These are phyloP conservation scores for Rostratula benghalensis DNA, from an alignment of 2,113 vertebrate genomes.

Conservation along the genomic window DNA sequence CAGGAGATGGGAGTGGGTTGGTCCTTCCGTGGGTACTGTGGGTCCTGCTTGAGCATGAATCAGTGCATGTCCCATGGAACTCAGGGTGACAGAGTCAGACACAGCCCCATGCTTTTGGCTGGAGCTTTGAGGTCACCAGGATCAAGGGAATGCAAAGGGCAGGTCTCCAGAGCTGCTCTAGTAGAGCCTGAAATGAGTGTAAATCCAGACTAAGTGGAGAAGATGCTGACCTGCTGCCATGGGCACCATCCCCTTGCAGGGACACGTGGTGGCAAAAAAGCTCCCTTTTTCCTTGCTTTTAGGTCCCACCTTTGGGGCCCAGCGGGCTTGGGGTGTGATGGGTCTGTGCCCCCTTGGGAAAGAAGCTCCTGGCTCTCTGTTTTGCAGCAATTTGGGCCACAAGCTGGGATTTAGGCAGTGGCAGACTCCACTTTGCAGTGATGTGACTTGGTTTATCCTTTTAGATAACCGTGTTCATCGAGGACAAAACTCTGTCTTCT, in stretches of 20 bases:
- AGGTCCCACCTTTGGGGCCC: no score
- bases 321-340: no score
- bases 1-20: not conserved
- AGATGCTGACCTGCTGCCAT: not conserved
- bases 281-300: not conserved
- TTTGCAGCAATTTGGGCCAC: not conserved
- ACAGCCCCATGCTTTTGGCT: not conserved
- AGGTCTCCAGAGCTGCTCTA: not conserved
- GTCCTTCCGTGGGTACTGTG: accelerated
- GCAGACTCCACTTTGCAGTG: accelerated
- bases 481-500: not conserved
- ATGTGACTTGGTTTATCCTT: no score
- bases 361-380: not conserved
- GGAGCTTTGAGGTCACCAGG: not conserved
- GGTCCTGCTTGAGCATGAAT: not conserved
- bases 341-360: not conserved
- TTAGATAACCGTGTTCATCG: not conserved
- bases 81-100: accelerated
- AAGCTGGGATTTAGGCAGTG: not conserved
- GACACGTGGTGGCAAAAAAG: not conserved
- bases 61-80: accelerated
- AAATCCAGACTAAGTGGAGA: not conserved
- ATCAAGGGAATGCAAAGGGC: accelerated
- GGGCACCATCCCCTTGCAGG: not conserved
- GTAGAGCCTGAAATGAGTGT: not conserved